Base-by-base conservation (phyloP, 2,113 vertebrate genomes). In the Girardinichthys multiradiatus region DNA sequence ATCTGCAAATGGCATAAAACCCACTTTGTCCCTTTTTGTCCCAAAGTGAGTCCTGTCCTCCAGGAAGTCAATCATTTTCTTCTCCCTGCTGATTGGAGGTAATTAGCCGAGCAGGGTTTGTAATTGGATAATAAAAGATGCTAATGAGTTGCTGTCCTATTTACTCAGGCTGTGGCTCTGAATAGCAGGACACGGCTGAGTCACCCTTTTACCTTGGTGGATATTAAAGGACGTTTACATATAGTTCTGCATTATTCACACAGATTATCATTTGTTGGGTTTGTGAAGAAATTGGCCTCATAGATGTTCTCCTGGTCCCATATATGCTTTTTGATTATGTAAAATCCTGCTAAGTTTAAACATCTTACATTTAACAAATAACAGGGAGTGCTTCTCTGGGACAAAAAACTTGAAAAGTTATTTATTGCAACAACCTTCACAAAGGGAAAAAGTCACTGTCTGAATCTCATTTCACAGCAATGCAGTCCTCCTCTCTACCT, bases 51-150 rank as follows among this genome's bases (percentile, higher is more conserved):
- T 86, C 29, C 64, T 70, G 71, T 89, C 79, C 85, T 85, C 60
- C 60, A 89, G 83, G 80, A 90, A 89, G 90, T 91, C 90, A 91
- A 85, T 90, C 84, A 89, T 78, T 86, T 83, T 83, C 76, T 45
- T 87, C 81, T 86, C 76, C 81, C 76, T 81, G 81, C 84, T 92
- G 87, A 92, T 91, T 90, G 88, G 89, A 91, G 87, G 85, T 92
- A 93, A 93, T 93, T 91, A 92, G 89, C 81, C 73, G 70, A 84
- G 84, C 63, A 85, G 76, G 67, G 82, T 89, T 90, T 89, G 74
- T 92, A 92, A 92, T 87, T 87, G 89, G 86, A 89, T 91, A 90
- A 91, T 93, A 92, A 91, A 91, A 81, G 72, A 90, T 91, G 90
- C 83, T 92, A 91, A 93, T 91, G 85, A 91, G 84, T 70, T 73